These are phyloP conservation scores for Tanypteryx hageni DNA, from an alignment of 2,888 invertebrate species.

Conservation along the genomic window DNA sequence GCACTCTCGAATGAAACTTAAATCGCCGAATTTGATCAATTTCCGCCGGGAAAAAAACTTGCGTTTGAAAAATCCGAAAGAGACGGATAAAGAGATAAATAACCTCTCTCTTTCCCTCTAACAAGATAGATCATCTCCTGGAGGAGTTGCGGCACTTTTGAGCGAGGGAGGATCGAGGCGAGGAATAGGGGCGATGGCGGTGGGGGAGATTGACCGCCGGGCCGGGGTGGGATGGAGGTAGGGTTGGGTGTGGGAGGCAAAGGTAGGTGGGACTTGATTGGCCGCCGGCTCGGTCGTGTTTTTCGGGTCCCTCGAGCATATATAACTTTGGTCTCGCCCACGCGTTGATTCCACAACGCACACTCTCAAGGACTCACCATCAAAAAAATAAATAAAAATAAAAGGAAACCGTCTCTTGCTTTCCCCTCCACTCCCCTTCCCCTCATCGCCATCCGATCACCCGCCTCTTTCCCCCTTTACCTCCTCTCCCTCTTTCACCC, in stretches of 20 bases:
- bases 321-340: constrained; percentile 52
- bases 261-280: constrained; percentile 46
- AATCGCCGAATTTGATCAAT: too few species aligned
- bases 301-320: constrained; percentile 38
- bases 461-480: not conserved
- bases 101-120: too few species aligned
- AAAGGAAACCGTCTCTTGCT: not conserved
- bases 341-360: constrained; percentile 9
- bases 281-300: constrained; percentile 40
- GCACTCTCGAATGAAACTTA: too few species aligned
- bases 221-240: not conserved
- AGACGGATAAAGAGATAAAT: not conserved
- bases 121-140: not conserved
- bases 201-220: not conserved
- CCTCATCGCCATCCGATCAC: not conserved
- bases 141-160: not conserved
- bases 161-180: not conserved
- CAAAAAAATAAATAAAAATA: not conserved
- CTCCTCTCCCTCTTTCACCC: not conserved
- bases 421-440: not conserved
- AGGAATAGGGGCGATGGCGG: not conserved
- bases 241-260: not conserved
- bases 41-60: too few species aligned
- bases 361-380: constrained; percentile 30
- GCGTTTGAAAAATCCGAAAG: not conserved